phyloP scores from a whole-genome alignment of 2,797 vertebrate species.

The Epinephelus malabaricus region DNA sequence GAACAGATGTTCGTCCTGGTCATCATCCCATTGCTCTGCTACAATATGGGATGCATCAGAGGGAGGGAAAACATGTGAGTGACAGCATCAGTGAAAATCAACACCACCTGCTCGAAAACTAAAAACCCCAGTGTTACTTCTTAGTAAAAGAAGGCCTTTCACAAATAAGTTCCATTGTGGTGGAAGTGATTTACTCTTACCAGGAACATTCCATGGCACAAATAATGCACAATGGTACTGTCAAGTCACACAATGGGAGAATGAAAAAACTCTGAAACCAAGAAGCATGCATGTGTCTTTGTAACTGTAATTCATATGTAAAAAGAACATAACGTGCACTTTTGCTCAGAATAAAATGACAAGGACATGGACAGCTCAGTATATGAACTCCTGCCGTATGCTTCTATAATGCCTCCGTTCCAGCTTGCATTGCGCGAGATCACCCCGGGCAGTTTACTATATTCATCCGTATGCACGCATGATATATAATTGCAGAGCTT shows the following conservation, averaged over 20 bases:
- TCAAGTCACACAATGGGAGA: background rate
- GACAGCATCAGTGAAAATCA: conserved; percentile 27
- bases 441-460: conserved; percentile 7
- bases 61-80: conserved; percentile 16
- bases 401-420: conserved; percentile 15
- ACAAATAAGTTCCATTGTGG: background rate
- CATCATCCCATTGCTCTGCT: conserved; percentile 28
- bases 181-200: background rate
- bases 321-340: background rate
- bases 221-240: background rate
- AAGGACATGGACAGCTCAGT: conserved; percentile 1
- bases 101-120: background rate
- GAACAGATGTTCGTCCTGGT: conserved; percentile 73
- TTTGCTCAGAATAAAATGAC: background rate
- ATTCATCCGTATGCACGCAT: background rate
- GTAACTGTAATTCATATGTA: background rate
- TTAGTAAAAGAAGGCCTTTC: background rate
- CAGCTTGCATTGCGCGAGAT: conserved; percentile 25
- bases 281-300: background rate
- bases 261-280: background rate
- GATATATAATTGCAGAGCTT: conserved; percentile 3
- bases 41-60: conserved; percentile 25
- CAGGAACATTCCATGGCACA: background rate
- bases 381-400: conserved; percentile 7
- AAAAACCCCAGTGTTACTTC: background rate